phyloP scores from a whole-genome alignment of 2,113 vertebrate genomes.

The Ancistrus triradiatus region DNA sequence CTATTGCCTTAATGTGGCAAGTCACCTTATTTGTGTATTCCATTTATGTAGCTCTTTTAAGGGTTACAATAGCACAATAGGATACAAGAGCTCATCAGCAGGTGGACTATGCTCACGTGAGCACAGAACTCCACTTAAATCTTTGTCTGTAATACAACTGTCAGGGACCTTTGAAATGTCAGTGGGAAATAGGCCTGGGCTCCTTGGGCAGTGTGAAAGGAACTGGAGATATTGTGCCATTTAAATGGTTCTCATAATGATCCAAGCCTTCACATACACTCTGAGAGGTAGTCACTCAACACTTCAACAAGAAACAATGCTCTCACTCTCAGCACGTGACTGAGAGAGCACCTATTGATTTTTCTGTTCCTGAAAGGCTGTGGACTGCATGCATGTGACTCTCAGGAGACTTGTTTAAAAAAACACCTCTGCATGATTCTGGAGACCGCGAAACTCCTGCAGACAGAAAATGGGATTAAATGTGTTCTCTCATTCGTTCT shows the following conservation, averaged over 20 bases:
- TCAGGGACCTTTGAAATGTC: conserved; percentile 37
- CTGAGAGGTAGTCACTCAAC: conserved; percentile 17
- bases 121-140: neutral
- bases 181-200: conserved; percentile 28
- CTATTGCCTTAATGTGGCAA: no score
- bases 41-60: neutral
- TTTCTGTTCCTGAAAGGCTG: conserved; percentile 6
- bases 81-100: no score
- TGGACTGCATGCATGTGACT: neutral
- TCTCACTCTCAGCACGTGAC: conserved; percentile 14
- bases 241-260: conserved; percentile 34
- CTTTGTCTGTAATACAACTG: conserved; percentile 13
- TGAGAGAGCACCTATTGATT: conserved; percentile 30
- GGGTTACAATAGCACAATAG: no score
- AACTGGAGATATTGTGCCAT: conserved; percentile 24
- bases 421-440: neutral
- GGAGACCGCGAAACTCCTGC: neutral
- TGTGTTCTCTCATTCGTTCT: no score
- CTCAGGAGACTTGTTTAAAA: neutral
- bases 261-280: conserved; percentile 12
- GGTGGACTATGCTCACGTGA: no score
- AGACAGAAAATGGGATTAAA: neutral
- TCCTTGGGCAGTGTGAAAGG: conserved; percentile 12
- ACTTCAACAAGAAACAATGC: conserved; percentile 17
- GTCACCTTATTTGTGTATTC: neutral